Evolutionary conservation across 1,140 invertebrate genomes (phyloP), one percentile per base, ranked within the genome.

Genomic region (Zaprionus nigranus): DNA sequence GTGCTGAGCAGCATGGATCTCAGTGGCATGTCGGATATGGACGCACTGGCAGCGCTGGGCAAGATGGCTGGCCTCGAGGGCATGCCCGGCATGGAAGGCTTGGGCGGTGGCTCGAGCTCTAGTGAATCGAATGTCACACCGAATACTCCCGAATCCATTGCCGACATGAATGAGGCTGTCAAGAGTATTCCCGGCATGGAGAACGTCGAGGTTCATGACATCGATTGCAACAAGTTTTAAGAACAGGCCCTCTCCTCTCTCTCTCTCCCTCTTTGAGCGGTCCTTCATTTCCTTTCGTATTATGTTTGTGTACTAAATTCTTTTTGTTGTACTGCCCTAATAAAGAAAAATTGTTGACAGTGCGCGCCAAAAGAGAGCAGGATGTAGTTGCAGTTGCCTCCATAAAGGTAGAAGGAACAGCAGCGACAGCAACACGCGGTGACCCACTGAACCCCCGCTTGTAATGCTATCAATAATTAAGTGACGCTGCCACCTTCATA

Each of bases 391-490:
- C 30, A 24, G 9, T n/a, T 20, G 15, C 24, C 53, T 49, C 15
- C 20, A 13, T 34, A 34, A 34, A 34, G 30, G 30, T 34, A 11
- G 2, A 49, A 17, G n/a, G 46, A 13, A 9, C 46, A 20, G 46
- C 11, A 13, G 17, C 28, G 57, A 79, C 72, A 46, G 57, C 53
- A 57, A 87, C 84, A 88, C 49, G 65, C 26, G 40, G 63, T 88
- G 85, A 88, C 84, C 84, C 67, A 84, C 46, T 88, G 84, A 88
- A 90, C 84, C 78, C 78, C 62, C 63, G 81, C 51, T 84, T 88
- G 84, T 88, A 90, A 90, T 88, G 81, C 81, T 90, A 88, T 88
- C 85, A 88, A 88, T 88, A 88, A 88, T 88, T 88, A 88, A 88
- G 84, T 88, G 84, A 81, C 81, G 73, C 81, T 88, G 84, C 84